These are phyloP conservation scores for Mesorhabditis spiculigera DNA, from an alignment of 2,888 invertebrate species.

Conservation along the genomic window DNA sequence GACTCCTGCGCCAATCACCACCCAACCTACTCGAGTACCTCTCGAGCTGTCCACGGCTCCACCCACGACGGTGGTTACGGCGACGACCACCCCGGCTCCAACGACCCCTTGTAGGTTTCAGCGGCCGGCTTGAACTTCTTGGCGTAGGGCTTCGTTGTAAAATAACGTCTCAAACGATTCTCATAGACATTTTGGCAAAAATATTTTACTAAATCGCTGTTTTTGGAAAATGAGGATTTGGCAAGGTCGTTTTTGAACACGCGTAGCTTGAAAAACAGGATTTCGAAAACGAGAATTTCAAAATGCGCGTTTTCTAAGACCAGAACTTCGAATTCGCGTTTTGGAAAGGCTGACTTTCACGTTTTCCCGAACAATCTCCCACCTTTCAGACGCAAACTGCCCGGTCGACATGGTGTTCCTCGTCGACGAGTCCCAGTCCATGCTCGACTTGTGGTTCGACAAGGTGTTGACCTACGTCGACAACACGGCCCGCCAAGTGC, in stretches of 20 bases:
- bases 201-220: not conserved
- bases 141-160: not conserved
- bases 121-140: not conserved
- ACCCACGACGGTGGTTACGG: not conserved
- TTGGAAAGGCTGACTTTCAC: too few relatives aligned
- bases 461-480: not conserved
- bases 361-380: not conserved
- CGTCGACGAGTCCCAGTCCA: not conserved
- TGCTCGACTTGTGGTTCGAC: not conserved
- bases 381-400: not conserved
- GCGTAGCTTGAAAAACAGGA: too few relatives aligned
- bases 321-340: too few relatives aligned
- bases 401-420: not conserved
- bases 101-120: constrained; percentile 2
- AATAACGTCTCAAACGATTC: not conserved
- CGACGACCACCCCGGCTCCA: not conserved
- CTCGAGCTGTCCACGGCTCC: not conserved
- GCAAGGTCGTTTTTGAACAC: too few relatives aligned
- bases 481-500: not conserved
- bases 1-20: not conserved
- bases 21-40: not conserved
- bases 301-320: too few relatives aligned
- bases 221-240: not conserved
- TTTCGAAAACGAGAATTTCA: too few relatives aligned
- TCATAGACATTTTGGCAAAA: not conserved